phyloP scores from a whole-genome alignment of 2,113 vertebrate species.

The Halichoerus grypus region DNA sequence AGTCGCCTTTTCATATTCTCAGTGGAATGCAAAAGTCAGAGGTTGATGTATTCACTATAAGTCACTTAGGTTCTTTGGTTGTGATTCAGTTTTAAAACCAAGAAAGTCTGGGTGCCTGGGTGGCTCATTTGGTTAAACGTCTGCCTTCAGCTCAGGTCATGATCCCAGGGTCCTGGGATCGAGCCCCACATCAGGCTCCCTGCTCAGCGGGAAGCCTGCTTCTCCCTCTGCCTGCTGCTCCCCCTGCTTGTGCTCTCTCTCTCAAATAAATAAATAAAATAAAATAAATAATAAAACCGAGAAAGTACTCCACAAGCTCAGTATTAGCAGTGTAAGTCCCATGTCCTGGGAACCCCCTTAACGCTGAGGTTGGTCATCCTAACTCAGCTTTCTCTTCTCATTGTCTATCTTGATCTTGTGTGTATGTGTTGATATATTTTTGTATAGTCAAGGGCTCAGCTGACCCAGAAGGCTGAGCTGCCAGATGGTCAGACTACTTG shows the following conservation, averaged over 20 bases:
- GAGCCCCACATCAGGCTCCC: not conserved
- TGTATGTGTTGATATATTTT: not conserved
- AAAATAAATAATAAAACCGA: not conserved
- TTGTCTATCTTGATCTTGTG: not conserved
- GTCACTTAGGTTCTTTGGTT: not conserved
- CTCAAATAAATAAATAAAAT: not conserved
- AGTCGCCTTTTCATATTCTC: not conserved
- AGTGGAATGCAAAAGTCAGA: not conserved
- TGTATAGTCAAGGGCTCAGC: not conserved
- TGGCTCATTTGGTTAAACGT: not conserved
- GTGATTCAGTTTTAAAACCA: slow-evolving; percentile 4
- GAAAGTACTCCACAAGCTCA: not conserved
- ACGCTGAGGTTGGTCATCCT: not conserved
- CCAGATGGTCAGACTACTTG: not conserved
- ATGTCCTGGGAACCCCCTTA: not conserved
- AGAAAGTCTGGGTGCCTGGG: not conserved
- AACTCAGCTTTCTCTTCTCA: not conserved
- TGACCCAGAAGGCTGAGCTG: not conserved
- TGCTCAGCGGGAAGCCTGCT: not conserved
- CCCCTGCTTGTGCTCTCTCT: not conserved
- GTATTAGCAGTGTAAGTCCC: not conserved
- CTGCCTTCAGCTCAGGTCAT: not conserved
- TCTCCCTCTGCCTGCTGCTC: not conserved
- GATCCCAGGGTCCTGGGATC: not conserved
- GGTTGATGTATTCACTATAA: not conserved